A percentile compares a stretch with the other conserved stretches of the same genome.
Conservation (phyloP, 2,888 invertebrate species). For the Tryphoninae sp. region DNA sequence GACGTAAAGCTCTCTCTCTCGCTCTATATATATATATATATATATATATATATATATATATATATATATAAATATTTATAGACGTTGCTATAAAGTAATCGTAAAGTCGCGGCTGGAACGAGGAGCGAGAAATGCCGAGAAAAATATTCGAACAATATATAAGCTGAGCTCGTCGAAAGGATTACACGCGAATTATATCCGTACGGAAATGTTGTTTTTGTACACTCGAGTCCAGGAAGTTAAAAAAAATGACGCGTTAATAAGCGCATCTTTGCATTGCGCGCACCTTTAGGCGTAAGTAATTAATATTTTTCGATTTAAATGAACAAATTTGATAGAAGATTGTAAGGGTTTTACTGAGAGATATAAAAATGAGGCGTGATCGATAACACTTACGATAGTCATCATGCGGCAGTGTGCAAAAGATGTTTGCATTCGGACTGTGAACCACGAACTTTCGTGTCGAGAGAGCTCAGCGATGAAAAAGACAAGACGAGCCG, state of each 20-base stretch:
- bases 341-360: too few relatives aligned
- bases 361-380: neutral
- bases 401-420: neutral
- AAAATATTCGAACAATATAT: constrained; percentile 7
- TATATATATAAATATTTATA: constrained; percentile 1
- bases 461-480: neutral
- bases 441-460: too few relatives aligned
- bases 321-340: neutral
- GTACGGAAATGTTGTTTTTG: constrained; percentile 7
- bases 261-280: neutral
- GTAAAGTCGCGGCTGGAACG: constrained; percentile 23
- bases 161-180: neutral
- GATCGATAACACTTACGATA: neutral
- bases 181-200: constrained; percentile 17
- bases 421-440: too few relatives aligned
- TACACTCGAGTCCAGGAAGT: neutral
- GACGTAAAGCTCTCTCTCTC: too few relatives aligned
- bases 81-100: constrained; percentile 11
- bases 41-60: neutral
- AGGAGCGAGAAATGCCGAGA: constrained; percentile 24
- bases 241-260: neutral
- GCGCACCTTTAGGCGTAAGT: too few relatives aligned
- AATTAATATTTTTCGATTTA: too few relatives aligned
- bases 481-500: neutral
- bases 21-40: too few relatives aligned